Evolutionary conservation across 2,888 invertebrate genomes (phyloP).

Genomic region (Crepidodera aurea): DNA sequence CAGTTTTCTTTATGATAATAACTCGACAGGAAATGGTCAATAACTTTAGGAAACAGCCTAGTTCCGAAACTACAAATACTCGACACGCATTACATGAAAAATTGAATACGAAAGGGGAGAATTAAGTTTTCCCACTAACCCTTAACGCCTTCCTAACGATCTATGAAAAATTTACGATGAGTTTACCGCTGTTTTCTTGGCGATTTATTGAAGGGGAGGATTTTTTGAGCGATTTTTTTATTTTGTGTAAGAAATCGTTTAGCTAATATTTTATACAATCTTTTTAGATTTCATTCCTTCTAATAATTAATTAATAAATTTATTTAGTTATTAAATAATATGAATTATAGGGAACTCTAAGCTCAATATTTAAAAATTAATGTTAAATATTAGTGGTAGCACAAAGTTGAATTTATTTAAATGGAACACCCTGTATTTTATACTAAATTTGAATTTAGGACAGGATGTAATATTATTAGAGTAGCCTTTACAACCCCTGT

Average conservation of each 20-base stretch:
- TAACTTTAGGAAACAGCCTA: conserved; percentile 45
- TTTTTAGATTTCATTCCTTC: too few species aligned
- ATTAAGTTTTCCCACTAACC: conserved; percentile 40
- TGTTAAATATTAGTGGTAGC: too few species aligned
- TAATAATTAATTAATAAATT: too few species aligned
- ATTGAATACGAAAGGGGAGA: conserved; percentile 41
- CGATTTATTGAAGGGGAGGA: conserved; percentile 10
- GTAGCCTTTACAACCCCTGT: background rate
- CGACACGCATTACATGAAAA: conserved; percentile 47
- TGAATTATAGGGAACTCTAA: too few species aligned
- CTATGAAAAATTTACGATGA: conserved; percentile 7
- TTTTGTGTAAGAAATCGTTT: too few species aligned
- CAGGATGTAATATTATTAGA: background rate
- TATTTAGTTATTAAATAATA: too few species aligned
- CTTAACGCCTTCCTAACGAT: conserved; percentile 26
- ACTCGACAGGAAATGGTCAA: conserved; percentile 42
- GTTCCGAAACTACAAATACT: conserved; percentile 40
- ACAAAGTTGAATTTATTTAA: too few species aligned
- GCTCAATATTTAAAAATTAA: too few species aligned
- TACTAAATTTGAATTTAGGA: too few species aligned
- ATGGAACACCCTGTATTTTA: too few species aligned
- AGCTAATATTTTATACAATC: too few species aligned
- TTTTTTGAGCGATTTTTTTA: too few species aligned
- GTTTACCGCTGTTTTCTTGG: conserved; percentile 1
- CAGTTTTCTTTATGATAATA: conserved; percentile 27